phyloP scores from a whole-genome alignment of 2,113 vertebrate species.

The Ophthalmolycus amberensis region DNA sequence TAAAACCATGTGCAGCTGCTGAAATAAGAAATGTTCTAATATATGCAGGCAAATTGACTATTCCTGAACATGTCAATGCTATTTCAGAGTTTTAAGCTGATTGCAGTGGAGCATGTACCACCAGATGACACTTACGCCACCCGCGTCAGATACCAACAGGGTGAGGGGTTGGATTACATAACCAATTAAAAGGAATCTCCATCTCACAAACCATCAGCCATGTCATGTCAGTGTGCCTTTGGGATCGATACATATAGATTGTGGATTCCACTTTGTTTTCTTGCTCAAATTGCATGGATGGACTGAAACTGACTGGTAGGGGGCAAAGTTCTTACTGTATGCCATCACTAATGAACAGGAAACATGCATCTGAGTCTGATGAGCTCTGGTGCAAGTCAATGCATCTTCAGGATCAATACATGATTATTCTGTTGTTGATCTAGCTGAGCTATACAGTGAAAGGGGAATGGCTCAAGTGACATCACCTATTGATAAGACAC shows the following conservation, averaged over 20 bases:
- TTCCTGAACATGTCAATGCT: neutral
- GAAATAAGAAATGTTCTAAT: neutral
- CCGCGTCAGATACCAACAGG: neutral
- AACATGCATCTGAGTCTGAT: neutral
- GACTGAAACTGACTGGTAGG: neutral
- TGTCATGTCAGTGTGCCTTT: neutral
- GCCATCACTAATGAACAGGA: neutral
- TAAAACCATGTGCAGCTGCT: neutral
- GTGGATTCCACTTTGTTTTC: neutral
- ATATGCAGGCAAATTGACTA: neutral
- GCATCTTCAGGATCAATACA: constrained; percentile 14
- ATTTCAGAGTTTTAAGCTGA: neutral
- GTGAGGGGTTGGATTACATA: neutral
- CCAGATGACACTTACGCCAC: neutral
- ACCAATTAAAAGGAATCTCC: neutral
- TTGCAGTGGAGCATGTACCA: neutral
- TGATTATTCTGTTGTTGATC: constrained; percentile 19
- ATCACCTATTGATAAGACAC: constrained; percentile 1
- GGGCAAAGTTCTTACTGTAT: neutral
- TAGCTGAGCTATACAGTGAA: constrained; percentile 3
- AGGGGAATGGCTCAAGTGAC: neutral
- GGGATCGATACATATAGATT: neutral
- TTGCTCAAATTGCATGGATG: neutral
- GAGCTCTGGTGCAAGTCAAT: constrained; percentile 3
- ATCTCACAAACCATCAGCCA: neutral